Base-by-base conservation (phyloP, 2,113 vertebrate species). In the Calidris pygmaea region DNA sequence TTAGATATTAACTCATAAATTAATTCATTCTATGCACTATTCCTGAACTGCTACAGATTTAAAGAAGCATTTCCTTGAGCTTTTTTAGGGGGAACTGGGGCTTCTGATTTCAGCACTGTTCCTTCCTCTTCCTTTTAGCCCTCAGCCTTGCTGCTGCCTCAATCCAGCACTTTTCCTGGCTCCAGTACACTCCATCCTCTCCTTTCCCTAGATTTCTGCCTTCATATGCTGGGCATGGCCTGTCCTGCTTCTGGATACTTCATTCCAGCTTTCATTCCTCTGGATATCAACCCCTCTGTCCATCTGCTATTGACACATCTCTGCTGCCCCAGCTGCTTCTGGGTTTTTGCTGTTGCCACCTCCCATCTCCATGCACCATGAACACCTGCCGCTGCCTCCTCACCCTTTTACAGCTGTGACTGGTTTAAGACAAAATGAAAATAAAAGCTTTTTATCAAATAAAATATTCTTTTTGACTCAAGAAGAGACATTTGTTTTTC, bases 361-460 rank as follows among this genome's bases (percentile, higher is more conserved):
- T 83, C 59, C 35, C 63, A 35, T 18, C 34, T 89, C 50, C 50
- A 83, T 1, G 5, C 32, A 59, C 37, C 24, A 1, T 1, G 3
- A 85, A 4, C 5, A 24, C 48, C 45, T 35, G 15, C 13, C 2
- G 0, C 65, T 78, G 15, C 47, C 18, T 43, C 47, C 37, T 74
- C 80, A 48, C 10, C 30, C 34, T 56, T 94, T 65, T 65, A 56
- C 93, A 95, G 80, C 76, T 95, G 95, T 24, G 52, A 86, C 50
- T 75, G 23, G n/a, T 94, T 94, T 75, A 68, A 67, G 48, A 6
- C 8, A 89, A 93, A 95, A 92, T 47, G 27, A 92, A 95, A 97
- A 84, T 21, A 78, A 84, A 92, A 93, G 18, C 26, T 47, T 91
- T 91, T 84, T 87, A 43, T 85, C 43, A 75, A 81, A 80, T 2